Base-by-base conservation (phyloP, 2,797 vertebrate species). In the Lycodopsis pacificus region DNA sequence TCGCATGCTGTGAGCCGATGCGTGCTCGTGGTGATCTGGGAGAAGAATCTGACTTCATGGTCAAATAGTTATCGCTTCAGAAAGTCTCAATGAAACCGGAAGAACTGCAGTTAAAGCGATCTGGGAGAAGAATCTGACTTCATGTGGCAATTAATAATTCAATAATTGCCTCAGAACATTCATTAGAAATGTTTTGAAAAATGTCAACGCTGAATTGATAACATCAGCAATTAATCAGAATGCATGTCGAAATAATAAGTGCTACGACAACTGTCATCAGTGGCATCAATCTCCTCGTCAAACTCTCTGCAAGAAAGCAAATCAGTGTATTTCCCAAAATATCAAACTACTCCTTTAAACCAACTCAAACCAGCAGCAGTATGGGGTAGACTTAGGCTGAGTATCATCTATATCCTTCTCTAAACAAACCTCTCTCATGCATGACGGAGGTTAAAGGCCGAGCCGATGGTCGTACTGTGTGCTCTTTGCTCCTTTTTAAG, bases 1-100 rank as follows among this genome's bases (percentile, higher is more conserved):
- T 48, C 49, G 68, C 83, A 11, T 2, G 8, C 78, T 76, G 77
- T 42, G 76, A 82, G 76, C 40, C 61, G 64, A 82, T 80, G 56
- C 79, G 77, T 48, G 49, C 65, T n/a, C 1, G 25, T 12, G 32
- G 48, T 25, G 53, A 82, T 71, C 63, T 12, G 44, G 44, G 56
- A 44, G 51, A 69, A 77, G 13, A 74, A 71, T 74, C 61, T 3
- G 71, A 65, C 22, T 17, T 25, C 42, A 42, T 53, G 62, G 71
- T 72, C 48, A 22, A 73, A 79, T 69, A 48, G 73, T 83, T 66
- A 66, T 67, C 32, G 1, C 65, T 3, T 68, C 42, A 65, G 49
- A 84, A 38, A 36, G 30, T 80, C 72, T 81, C 51, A 48, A 32
- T 57, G 32, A 51, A 77, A 74, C 4, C 65, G 36, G n/a, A 14